Evolutionary conservation across 2,888 invertebrate species (phyloP).

Genomic region (Melinaea marsaeus): DNA sequence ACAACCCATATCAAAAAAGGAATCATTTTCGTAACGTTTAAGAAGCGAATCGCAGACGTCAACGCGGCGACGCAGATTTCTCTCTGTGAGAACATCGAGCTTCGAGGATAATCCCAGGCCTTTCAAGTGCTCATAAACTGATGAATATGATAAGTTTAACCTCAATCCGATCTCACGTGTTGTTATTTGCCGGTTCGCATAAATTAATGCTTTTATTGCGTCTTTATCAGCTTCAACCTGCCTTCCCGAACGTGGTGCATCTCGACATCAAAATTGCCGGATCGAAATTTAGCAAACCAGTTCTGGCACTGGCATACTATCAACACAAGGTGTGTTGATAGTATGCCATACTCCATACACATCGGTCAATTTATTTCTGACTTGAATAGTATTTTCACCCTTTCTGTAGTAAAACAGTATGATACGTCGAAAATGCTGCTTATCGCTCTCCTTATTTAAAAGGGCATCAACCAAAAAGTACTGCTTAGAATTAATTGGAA

Average conservation of each 20-base stretch:
- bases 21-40: constrained; percentile 12
- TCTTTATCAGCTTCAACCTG: constrained; percentile 14
- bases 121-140: constrained; percentile 25
- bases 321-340: no score
- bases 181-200: constrained; percentile 34
- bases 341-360: not conserved
- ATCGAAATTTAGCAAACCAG: not conserved
- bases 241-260: constrained; percentile 14
- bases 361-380: not conserved
- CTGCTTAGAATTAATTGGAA: not conserved
- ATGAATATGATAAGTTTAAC: constrained; percentile 27
- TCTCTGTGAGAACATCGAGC: no score
- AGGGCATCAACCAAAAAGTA: not conserved
- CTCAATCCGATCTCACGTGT: constrained; percentile 32
- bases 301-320: not conserved
- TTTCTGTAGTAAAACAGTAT: not conserved
- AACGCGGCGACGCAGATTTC: constrained; percentile 1
- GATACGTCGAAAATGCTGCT: not conserved
- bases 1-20: not conserved
- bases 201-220: constrained; percentile 31
- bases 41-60: constrained; percentile 9
- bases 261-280: not conserved
- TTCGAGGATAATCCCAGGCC: no score
- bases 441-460: not conserved
- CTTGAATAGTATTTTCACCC: not conserved